Evolutionary conservation across 2,888 invertebrate species (phyloP).

Genomic region (Cybosia mesomella): DNA sequence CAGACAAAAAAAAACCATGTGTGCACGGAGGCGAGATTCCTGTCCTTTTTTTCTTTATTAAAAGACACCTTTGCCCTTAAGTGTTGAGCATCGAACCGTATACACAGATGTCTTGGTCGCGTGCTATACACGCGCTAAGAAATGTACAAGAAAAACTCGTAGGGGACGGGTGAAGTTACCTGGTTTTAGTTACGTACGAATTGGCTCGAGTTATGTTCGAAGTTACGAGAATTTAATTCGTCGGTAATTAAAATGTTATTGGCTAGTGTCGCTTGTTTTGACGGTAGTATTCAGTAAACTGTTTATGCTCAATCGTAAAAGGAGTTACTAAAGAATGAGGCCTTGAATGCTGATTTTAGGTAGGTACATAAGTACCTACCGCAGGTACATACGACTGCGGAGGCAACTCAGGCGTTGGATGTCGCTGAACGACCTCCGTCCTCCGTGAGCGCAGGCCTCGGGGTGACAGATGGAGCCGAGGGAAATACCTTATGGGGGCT

Average conservation of each 20-base stretch:
- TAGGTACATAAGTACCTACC: too few relatives aligned
- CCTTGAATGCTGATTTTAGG: too few relatives aligned
- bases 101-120: conserved; percentile 65
- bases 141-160: conserved; percentile 18
- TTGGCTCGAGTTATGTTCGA: not conserved
- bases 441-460: too few relatives aligned
- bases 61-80: conserved; percentile 60
- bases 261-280: not conserved
- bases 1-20: conserved; percentile 61
- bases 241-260: not conserved
- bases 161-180: not conserved
- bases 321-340: too few relatives aligned
- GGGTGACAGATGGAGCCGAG: too few relatives aligned
- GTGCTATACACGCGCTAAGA: conserved; percentile 58
- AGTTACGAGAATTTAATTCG: not conserved
- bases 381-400: too few relatives aligned
- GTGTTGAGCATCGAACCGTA: conserved; percentile 61
- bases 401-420: too few relatives aligned
- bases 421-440: too few relatives aligned
- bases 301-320: not conserved
- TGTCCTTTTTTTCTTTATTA: conserved; percentile 57
- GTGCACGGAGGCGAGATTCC: conserved; percentile 70
- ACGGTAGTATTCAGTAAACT: not conserved
- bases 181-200: conserved; percentile 1
- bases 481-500: too few relatives aligned